Base-by-base conservation (phyloP, 2,113 vertebrate species). In the Xyliphius kryptos region DNA sequence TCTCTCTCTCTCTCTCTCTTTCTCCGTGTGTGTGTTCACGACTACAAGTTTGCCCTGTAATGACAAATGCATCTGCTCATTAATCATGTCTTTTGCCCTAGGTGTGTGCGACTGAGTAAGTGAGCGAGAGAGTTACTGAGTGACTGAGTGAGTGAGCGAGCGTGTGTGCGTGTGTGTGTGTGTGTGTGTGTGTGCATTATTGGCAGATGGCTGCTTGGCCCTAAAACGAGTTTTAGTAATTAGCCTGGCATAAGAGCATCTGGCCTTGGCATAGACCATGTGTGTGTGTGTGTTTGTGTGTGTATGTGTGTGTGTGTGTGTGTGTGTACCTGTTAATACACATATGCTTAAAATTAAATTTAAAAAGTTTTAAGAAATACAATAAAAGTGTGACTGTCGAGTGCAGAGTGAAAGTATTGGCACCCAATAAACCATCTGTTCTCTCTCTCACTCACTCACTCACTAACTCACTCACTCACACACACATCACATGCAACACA, bases 221-320 rank as follows among this genome's bases (percentile, higher is more conserved):
- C 50, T 52, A 52, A 61, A 68, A 69, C 61, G 61, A 67, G 66
- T 61, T 50, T 66, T 49, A 69, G 66, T 73, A 73, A 73, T 73
- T 68, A 68, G 61, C 66, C 66, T 72, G 70, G 66, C 61, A 69
- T 52, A 64, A 68, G 49, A 61, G 56, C 71, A 73, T 68, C 66
- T 72, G 70, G 70, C 49, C 65, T 51, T 72, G 56, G 26, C 47
- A 32, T 20, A 56, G 44, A 52, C 66, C 49, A 3, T 61, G 63
- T 52, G 37, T 53, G 56, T 49, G 44, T 17, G 37, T 56, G 10
- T n/a, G n/a, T n/a, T n/a, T n/a, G 49, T 41, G 5, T 2, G 17
- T 47, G 62, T 53, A 20, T 56, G 5, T 22, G 58, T 21, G 51
- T 55, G 57, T n/a, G n/a, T n/a, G n/a, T n/a, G n/a, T n/a, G n/a